Evolutionary conservation across 2,888 invertebrate genomes (phyloP), one percentile per base, ranked within the genome.

Genomic region (Megastigmus dorsalis): DNA sequence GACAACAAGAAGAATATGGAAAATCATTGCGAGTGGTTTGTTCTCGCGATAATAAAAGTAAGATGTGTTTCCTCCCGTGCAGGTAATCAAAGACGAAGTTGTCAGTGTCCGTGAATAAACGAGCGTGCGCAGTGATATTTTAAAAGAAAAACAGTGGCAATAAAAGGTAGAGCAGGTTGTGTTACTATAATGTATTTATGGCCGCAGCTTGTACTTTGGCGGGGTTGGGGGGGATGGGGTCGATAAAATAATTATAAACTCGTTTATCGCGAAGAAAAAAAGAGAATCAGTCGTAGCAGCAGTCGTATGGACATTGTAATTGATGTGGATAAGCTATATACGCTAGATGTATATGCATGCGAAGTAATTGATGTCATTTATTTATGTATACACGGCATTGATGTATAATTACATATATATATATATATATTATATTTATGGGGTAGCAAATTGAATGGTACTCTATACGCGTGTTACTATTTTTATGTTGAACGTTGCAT

Each of bases 201-300:
- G 9, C n/a, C n/a, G 33, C 7, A 4, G 55, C 33, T 67, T 57
- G 55, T 41, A 52, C 38, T 23, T n/a, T 30, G 7, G 33, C 20
- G 30, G 52, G 26, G n/a, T n/a, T n/a, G n/a, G n/a, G n/a, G n/a
- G n/a, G n/a, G n/a, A n/a, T n/a, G n/a, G 15, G 50, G n/a, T 36
- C 30, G 43, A 62, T 62, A 26, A 59, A 70, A 62, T 36, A 62
- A 70, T 62, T 70, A 52, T 55, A 70, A 70, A 45, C 62, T 62
- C 43, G 45, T 45, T 62, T 54, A 55, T 28, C 52, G 30, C 23
- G 6, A 3, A 36, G 54, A 54, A 41, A 33, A n/a, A 41, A 45
- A 9, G 2, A 45, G 18, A 3, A 3, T 9, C 43, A 43, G 43
- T 3, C 3, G 3, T 43, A 15, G 15, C 15, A 38, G 23, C n/a